Conservation (phyloP, 2,797 vertebrate genomes). For the Clarias fuscus region DNA sequence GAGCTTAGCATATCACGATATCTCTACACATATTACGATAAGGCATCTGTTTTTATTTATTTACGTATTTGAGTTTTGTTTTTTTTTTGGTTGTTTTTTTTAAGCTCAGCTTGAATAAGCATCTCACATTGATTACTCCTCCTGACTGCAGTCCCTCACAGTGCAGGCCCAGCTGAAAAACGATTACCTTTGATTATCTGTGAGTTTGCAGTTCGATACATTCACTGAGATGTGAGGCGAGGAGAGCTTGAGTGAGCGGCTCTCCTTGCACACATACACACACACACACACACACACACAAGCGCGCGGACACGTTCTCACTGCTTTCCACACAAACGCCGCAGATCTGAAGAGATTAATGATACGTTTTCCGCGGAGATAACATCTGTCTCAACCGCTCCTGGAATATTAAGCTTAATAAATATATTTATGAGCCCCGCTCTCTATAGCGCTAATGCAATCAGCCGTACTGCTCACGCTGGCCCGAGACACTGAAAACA, state of each 20-base stretch:
- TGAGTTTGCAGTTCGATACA: slow-evolving; percentile 63
- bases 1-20: background rate
- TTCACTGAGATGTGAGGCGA: slow-evolving; percentile 53
- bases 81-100: slow-evolving; percentile 7
- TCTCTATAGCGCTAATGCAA: slow-evolving; percentile 88
- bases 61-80: background rate
- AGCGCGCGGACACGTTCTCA: slow-evolving; percentile 49
- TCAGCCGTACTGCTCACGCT: slow-evolving; percentile 86
- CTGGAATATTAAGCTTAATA: slow-evolving; percentile 89
- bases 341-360: slow-evolving; percentile 69
- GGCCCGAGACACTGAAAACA: slow-evolving; percentile 86
- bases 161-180: slow-evolving; percentile 55
- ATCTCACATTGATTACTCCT: slow-evolving; percentile 60
- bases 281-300: background rate
- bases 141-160: slow-evolving; percentile 50
- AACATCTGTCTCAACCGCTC: slow-evolving; percentile 75
- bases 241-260: slow-evolving; percentile 32
- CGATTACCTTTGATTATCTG: slow-evolving; percentile 64
- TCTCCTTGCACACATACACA: slow-evolving; percentile 31
- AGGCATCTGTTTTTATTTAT: slow-evolving; percentile 1
- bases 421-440: slow-evolving; percentile 92
- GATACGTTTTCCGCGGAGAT: slow-evolving; percentile 73
- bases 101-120: slow-evolving; percentile 45
- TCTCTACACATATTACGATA: slow-evolving; percentile 1
- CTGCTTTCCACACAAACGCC: slow-evolving; percentile 61